Base-by-base conservation (phyloP, 2,797 vertebrate genomes). In the Naso thynnoides region DNA sequence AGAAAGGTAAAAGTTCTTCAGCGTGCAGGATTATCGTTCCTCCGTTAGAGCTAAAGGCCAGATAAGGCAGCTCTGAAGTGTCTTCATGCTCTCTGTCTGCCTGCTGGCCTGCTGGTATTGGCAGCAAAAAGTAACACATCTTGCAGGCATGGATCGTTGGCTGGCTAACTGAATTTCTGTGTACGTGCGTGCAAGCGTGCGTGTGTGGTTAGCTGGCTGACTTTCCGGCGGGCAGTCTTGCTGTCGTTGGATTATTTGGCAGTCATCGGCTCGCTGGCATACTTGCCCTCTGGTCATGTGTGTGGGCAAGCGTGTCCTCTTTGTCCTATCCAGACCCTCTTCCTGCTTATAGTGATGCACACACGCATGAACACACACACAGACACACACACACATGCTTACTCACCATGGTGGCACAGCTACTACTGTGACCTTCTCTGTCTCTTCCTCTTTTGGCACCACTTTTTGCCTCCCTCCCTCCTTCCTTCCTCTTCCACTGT, bases 181-280 rank as follows among this genome's bases (percentile, higher is more conserved):
- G 70, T 9, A 63, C 29, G 31, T 15, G 24, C 42, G 36, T 16
- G 47, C 7, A 26, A 29, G 13, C 15, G 29, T 27, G 33, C 33
- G 38, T 27, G 26, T 6, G 2, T 48, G 33, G 42, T 42, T 79
- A 72, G 66, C 83, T 76, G 84, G 72, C 73, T 83, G 82, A 84
- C 70, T 86, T 79, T 79, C 67, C 29, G 79, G 69, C 81, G 89
- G 73, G 60, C 54, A 11, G 79, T 61, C 85, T 79, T 57, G 62
- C 78, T 81, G 81, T 81, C 70, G 52, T 76, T 68, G 73, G 73
- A 78, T 86, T 87, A 81, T 91, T 90, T 91, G 90, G 88, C 91
- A 90, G 80, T 61, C 18, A 36, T 49, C 7, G 0, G 29, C 68
- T 84, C 26, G 13, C 78, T 89, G 81, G 86, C 85, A 23, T 47